These are phyloP conservation scores for Pheosia tremula DNA, from an alignment of 2,888 invertebrate species.

Conservation along the genomic window DNA sequence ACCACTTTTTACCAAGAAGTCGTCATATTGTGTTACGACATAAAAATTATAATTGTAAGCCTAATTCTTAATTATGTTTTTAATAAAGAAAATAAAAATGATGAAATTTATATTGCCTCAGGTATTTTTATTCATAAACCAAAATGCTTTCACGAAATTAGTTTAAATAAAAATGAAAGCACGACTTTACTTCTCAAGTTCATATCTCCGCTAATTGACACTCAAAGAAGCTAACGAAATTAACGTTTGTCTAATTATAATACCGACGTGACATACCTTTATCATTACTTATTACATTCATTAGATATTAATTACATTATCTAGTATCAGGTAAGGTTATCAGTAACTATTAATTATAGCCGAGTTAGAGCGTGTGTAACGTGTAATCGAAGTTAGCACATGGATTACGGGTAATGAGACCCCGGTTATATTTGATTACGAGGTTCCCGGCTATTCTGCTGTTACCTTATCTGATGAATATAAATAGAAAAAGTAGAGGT, in stretches of 20 bases:
- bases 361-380: slow-evolving; percentile 5
- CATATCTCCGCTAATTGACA: slow-evolving; percentile 15
- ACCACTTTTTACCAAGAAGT: too few species aligned
- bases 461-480: background rate
- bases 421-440: slow-evolving; percentile 18
- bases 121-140: background rate
- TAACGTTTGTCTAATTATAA: slow-evolving; percentile 24
- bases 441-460: background rate
- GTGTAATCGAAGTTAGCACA: slow-evolving; percentile 13
- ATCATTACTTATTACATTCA: slow-evolving; percentile 11
- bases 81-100: too few species aligned
- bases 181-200: slow-evolving; percentile 15
- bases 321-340: slow-evolving; percentile 11
- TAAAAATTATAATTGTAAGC: too few species aligned
- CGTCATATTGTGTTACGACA: too few species aligned
- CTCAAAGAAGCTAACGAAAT: slow-evolving; percentile 19
- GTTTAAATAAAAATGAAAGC: slow-evolving; percentile 18
- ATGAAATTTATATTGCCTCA: too few species aligned
- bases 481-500: background rate
- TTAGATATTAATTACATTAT: slow-evolving; percentile 17
- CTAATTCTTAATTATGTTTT: too few species aligned
- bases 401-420: slow-evolving; percentile 22
- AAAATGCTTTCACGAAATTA: slow-evolving; percentile 1
- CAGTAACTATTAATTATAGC: slow-evolving; percentile 17
- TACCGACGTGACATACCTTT: slow-evolving; percentile 8